These are phyloP conservation scores for Urocolius indicus DNA, from an alignment of 2,113 vertebrate species.

Conservation along the genomic window DNA sequence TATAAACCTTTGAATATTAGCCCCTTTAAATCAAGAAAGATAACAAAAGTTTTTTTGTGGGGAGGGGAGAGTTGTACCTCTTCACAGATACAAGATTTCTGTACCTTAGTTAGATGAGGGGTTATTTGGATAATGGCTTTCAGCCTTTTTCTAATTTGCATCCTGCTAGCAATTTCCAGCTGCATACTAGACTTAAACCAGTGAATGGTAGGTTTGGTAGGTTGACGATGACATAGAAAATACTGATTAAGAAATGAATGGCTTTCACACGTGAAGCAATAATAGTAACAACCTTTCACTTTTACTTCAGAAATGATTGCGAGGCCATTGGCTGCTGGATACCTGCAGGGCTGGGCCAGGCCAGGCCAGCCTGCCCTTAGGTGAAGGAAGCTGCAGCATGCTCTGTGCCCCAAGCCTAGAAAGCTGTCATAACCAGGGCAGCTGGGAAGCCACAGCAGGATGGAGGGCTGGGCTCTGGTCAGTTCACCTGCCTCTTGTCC, in stretches of 20 bases:
- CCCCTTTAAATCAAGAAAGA: background rate
- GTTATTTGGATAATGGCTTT: background rate
- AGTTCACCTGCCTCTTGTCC: background rate
- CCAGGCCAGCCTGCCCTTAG: background rate
- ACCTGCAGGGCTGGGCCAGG: background rate
- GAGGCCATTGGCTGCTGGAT: background rate
- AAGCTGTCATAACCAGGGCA: background rate
- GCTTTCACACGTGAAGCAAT: background rate
- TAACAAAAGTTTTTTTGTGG: background rate
- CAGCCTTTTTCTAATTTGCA: background rate
- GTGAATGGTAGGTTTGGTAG: background rate
- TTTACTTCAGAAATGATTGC: background rate
- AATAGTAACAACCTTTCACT: background rate
- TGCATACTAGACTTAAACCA: background rate
- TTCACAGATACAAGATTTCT: background rate
- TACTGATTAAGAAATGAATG: background rate
- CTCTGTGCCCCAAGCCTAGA: background rate
- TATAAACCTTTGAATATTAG: background rate
- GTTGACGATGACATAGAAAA: background rate
- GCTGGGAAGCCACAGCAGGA: background rate
- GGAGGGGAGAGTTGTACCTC: background rate
- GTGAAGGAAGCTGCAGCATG: background rate
- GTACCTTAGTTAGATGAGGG: background rate
- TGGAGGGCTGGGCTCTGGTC: background rate
- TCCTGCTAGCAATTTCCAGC: background rate